phyloP scores from a whole-genome alignment of 2,888 invertebrate genomes.

The Chymomyza caudatula region DNA sequence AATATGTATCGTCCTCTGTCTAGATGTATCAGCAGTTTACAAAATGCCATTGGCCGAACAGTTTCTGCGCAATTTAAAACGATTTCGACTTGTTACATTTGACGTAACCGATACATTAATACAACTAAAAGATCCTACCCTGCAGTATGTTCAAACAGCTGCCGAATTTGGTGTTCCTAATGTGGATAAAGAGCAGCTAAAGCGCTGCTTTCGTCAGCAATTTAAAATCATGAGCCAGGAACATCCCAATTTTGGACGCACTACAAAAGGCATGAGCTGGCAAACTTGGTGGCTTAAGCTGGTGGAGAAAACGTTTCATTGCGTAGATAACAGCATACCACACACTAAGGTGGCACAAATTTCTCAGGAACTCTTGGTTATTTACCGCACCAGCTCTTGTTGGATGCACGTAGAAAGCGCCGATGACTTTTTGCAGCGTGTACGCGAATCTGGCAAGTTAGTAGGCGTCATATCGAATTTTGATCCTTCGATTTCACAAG shows the following conservation, averaged over 20 bases:
- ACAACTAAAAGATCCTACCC: slow-evolving; percentile 83
- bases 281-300: slow-evolving; percentile 88
- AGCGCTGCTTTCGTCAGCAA: slow-evolving; percentile 82
- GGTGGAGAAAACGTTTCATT: slow-evolving; percentile 67
- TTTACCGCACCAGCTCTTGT: slow-evolving; percentile 84
- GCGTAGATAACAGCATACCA: slow-evolving; percentile 52
- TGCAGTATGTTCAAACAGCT: slow-evolving; percentile 86
- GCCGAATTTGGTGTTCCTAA: slow-evolving; percentile 80
- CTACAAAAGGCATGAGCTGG: slow-evolving; percentile 82
- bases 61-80: slow-evolving; percentile 68
- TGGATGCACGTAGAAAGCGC: slow-evolving; percentile 85
- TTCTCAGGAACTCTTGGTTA: slow-evolving; percentile 81
- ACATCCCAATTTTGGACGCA: slow-evolving; percentile 89
- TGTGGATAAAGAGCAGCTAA: slow-evolving; percentile 56
- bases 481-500: slow-evolving; percentile 86
- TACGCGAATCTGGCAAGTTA: slow-evolving; percentile 75
- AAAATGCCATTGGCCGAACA: slow-evolving; percentile 56
- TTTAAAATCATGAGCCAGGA: slow-evolving; percentile 82
- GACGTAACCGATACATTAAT: slow-evolving; percentile 94
- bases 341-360: slow-evolving; percentile 73
- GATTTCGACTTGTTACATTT: slow-evolving; percentile 85
- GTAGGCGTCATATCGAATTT: slow-evolving; percentile 93
- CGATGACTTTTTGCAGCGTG: slow-evolving; percentile 79
- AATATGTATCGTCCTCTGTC: background rate
- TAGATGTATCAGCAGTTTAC: background rate